Evolutionary conservation across 2,113 vertebrate genomes (phyloP), one percentile per base, ranked within the genome.

Genomic region (Triplophysa dalaica): DNA sequence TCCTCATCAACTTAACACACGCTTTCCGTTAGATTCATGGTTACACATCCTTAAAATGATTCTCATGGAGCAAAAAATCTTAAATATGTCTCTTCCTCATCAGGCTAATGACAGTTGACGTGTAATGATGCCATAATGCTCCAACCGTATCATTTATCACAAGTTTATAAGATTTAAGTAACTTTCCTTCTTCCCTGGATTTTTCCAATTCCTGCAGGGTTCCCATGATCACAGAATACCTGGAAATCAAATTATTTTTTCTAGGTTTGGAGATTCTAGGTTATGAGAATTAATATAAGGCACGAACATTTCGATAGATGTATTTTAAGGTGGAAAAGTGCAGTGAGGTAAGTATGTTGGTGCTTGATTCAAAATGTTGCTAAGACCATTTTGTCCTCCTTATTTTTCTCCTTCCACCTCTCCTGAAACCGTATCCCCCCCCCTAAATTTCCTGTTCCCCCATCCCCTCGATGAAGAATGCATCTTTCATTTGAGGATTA

Each of bases 371-470:
- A 83, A 84, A 87, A 84, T 41, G 3, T 41, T 8, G 48, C 19
- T 17, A 8, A 24, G 29, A 56, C 2, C 41, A 17, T 63, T 76
- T 80, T 88, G 85, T 87, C 86, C 88, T 88, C 90, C 75, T 81
- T 75, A 85, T 85, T 82, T 70, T 87, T 90, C 88, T 88, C 82
- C 83, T 85, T 87, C 83, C 69, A 86, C 86, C 83, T 87, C 87
- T 87, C 85, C 84, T 87, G 89, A 88, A 90, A 91, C 70, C 87
- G 81, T 88, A 90, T 86, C 86, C 84, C 87, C 84, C 86, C 86
- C 84, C 85, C 85, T 85, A 16, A 58, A 50, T 14, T 66, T 26
- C 50, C 0, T 12, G 7, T 58, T 19, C 85, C 82, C 85, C 77
- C 63, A 12, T 21, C 11, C 67, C 54, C 73, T 43, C 70, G 65